A percentile compares a stretch with the other conserved stretches of the same genome.
These are phyloP conservation scores for Chunga burmeisteri DNA, from an alignment of 2,113 vertebrate genomes.

Conservation along the genomic window DNA sequence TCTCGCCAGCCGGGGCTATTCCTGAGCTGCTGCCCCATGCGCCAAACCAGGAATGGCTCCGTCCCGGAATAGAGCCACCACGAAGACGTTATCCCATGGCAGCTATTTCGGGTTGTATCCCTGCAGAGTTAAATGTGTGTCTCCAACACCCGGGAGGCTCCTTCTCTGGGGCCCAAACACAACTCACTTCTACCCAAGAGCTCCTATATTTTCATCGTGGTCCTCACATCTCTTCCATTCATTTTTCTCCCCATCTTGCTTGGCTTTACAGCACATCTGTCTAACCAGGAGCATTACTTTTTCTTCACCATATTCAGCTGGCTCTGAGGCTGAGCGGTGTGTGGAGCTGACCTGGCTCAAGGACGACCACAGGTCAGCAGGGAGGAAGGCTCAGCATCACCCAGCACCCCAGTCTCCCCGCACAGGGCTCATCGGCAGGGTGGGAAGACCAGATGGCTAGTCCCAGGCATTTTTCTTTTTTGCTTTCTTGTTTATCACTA, in stretches of 20 bases:
- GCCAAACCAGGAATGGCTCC: neutral
- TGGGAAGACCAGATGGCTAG: neutral
- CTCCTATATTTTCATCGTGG: neutral
- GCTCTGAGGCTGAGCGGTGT: neutral
- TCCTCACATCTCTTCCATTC: neutral
- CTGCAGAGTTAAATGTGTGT: neutral
- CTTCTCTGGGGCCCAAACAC: neutral
- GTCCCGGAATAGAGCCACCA: neutral
- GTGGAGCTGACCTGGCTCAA: accelerated
- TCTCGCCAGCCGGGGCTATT: accelerated
- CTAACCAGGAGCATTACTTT: neutral
- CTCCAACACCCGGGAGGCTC: neutral
- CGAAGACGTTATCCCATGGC: accelerated
- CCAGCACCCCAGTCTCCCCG: neutral
- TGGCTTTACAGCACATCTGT: neutral
- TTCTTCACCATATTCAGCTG: accelerated
- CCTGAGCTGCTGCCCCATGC: neutral
- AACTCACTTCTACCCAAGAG: neutral
- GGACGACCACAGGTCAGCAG: neutral
- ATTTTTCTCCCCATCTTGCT: neutral
- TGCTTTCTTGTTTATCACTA: neutral
- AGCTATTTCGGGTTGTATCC: neutral
- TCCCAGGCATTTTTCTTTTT: neutral
- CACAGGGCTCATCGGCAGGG: accelerated
- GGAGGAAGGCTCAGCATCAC: neutral